These are phyloP conservation scores for Lottia gigantea DNA, from an alignment of 2,888 invertebrate genomes.

Conservation along the genomic window DNA sequence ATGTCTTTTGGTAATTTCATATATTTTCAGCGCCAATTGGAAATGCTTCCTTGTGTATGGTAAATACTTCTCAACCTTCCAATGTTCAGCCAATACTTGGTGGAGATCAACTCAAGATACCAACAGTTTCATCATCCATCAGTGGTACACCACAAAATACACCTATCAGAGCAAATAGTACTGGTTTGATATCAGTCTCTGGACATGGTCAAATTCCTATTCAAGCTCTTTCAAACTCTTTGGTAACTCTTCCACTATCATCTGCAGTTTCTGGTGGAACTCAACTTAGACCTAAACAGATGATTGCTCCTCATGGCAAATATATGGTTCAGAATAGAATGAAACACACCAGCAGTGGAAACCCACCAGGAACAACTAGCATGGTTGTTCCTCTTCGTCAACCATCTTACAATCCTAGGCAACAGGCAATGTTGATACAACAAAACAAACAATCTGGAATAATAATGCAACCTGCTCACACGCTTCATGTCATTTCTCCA, in stretches of 20 bases:
- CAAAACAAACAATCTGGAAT: constrained; percentile 2
- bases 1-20: too few species aligned
- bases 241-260: background rate
- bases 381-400: constrained; percentile 3
- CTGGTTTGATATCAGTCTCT: background rate
- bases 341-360: background rate
- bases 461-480: constrained; percentile 5
- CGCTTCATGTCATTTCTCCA: background rate
- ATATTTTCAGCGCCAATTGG: background rate
- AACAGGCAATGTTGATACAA: constrained; percentile 12
- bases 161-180: background rate
- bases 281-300: background rate
- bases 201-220: constrained; percentile 1
- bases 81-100: background rate
- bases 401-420: background rate
- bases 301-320: background rate
- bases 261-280: background rate
- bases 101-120: background rate
- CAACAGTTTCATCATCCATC: background rate
- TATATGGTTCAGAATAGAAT: background rate
- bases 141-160: background rate
- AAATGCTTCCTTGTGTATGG: background rate
- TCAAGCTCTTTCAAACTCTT: background rate
- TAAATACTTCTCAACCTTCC: background rate
- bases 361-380: constrained; percentile 10